phyloP scores from a whole-genome alignment of 1,140 invertebrate genomes.

The Oedothorax gibbosus region DNA sequence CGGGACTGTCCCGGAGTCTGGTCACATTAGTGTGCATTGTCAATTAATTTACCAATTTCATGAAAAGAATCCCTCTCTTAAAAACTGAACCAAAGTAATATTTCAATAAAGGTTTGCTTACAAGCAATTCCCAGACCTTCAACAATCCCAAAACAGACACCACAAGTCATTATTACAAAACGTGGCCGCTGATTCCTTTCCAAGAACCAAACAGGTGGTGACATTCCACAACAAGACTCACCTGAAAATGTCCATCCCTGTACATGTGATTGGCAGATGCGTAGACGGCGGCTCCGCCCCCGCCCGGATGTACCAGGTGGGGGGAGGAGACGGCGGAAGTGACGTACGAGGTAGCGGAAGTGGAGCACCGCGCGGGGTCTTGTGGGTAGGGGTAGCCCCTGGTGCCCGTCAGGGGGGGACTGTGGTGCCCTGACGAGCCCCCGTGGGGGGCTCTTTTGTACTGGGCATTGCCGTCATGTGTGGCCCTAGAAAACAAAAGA shows the following conservation, averaged over 20 bases:
- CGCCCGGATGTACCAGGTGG: slow-evolving; percentile 35
- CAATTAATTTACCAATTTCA: too few relatives aligned
- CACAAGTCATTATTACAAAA: too few relatives aligned
- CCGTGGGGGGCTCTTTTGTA: slow-evolving; percentile 45
- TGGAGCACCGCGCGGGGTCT: slow-evolving; percentile 44
- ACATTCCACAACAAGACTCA: background rate
- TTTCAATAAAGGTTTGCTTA: too few relatives aligned
- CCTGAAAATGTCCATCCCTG: slow-evolving; percentile 58
- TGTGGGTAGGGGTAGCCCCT: slow-evolving; percentile 58
- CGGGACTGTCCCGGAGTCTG: too few relatives aligned
- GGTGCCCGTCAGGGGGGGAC: slow-evolving; percentile 57
- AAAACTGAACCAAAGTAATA: too few relatives aligned
- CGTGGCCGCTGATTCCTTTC: too few relatives aligned
- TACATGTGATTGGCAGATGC: slow-evolving; percentile 56
- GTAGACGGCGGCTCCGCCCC: slow-evolving; percentile 45
- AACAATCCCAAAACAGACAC: too few relatives aligned
- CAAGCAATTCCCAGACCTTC: too few relatives aligned
- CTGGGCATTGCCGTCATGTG: slow-evolving; percentile 40
- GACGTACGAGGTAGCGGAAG: slow-evolving; percentile 38
- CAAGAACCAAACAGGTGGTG: too few relatives aligned
- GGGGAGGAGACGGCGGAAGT: slow-evolving; percentile 14
- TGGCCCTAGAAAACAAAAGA: slow-evolving; percentile 30
- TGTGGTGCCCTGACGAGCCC: slow-evolving; percentile 33
- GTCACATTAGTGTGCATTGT: too few relatives aligned
- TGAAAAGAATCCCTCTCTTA: too few relatives aligned